Evolutionary conservation across 2,888 invertebrate species (phyloP), one percentile per base, ranked within the genome.

Genomic region (Lagria hirta): DNA sequence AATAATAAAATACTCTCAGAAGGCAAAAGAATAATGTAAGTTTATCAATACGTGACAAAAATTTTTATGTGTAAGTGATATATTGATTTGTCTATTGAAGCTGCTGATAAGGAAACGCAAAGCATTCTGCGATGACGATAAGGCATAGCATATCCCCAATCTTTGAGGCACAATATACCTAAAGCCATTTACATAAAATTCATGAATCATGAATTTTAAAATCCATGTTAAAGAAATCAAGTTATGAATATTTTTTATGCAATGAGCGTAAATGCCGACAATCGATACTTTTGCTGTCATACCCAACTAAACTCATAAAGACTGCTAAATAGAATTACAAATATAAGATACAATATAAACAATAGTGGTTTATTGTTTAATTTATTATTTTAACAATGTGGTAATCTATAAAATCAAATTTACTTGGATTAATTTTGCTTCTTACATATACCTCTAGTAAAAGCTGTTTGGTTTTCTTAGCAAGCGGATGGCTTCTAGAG

Each of bases 161-260:
- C 48, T 44, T 49, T 43, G 32, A 32, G 44, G 40, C 36, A 49
- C 52, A 52, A 49, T 52, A 52, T 51, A 47, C 44, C 47, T 43
- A 40, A 48, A 48, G 49, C 47, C 44, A 52, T 52, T 52, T 49
- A 49, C 49, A 52, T 49, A 49, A 52, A 52, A 49, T 52, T 43
- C 46, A 48, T 49, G 47, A 52, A 35, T 52, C 49, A 52, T 52
- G 52, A 52, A 52, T 52, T 49, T 52, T 48, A 52, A 52, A 49
- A 49, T 52, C 45, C 45, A 45, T 45, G 52, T 38, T 44, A 48
- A 49, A 43, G 37, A 49, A 49, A 47, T 46, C 45, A 45, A 41
- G 46, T 40, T 49, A 47, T 46, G 43, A 43, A 51, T 51, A 46
- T 46, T 52, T 51, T 48, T 51, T 46, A 43, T 42, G 48, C 46